Evolutionary conservation across 2,888 invertebrate species (phyloP).

Genomic region (Acleris holmiana): DNA sequence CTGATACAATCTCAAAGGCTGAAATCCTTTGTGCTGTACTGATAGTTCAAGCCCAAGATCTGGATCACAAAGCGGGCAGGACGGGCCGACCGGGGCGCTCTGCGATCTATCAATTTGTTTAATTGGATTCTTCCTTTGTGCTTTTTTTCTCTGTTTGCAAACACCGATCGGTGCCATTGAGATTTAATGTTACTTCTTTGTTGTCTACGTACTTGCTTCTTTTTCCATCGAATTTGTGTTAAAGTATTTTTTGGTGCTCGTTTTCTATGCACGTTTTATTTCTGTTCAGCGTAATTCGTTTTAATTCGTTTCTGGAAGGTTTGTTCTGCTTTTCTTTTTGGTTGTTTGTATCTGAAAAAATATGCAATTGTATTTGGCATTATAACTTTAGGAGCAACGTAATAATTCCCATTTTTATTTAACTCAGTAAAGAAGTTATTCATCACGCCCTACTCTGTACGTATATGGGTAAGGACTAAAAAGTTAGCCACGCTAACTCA

Average conservation of each 20-base stretch:
- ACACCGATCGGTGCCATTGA: constrained; percentile 62
- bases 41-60: constrained; percentile 40
- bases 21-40: constrained; percentile 57
- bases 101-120: constrained; percentile 79
- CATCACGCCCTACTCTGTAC: too few relatives aligned
- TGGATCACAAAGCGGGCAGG: constrained; percentile 68
- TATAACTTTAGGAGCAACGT: too few relatives aligned
- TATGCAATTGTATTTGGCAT: neutral
- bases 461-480: too few relatives aligned
- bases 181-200: constrained; percentile 66
- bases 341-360: neutral
- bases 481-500: too few relatives aligned
- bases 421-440: too few relatives aligned
- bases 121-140: constrained; percentile 78
- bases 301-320: constrained; percentile 19
- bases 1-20: constrained; percentile 62
- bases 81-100: constrained; percentile 53
- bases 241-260: constrained; percentile 43
- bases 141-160: constrained; percentile 65
- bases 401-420: too few relatives aligned
- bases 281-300: constrained; percentile 23
- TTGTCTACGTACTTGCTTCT: constrained; percentile 47
- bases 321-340: constrained; percentile 1
- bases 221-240: constrained; percentile 44
- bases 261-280: constrained; percentile 23